Evolutionary conservation across 2,888 invertebrate species (phyloP).

Genomic region (Microctonus hyperodae): DNA sequence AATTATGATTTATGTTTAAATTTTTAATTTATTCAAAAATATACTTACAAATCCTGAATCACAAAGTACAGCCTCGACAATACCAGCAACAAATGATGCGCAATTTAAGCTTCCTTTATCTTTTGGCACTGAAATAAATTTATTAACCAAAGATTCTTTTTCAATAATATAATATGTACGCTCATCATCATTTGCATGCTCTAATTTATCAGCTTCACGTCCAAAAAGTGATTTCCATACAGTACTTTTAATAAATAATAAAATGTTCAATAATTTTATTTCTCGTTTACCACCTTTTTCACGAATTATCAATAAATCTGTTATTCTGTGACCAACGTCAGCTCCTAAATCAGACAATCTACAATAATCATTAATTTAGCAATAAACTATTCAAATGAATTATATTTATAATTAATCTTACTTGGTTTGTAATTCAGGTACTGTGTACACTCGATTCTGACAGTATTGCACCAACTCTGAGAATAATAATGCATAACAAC

Average conservation of each 20-base stretch:
- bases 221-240: slow-evolving; percentile 99
- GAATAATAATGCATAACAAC: slow-evolving; percentile 93
- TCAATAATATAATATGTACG: slow-evolving; percentile 98
- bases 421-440: slow-evolving; percentile 95
- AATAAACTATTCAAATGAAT: background rate
- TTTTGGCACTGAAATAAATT: slow-evolving; percentile 96
- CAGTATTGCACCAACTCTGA: slow-evolving; percentile 99
- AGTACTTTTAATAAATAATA: slow-evolving; percentile 94
- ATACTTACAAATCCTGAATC: slow-evolving; percentile 94
- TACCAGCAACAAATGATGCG: slow-evolving; percentile 98
- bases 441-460: slow-evolving; percentile 93
- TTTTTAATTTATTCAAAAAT: background rate
- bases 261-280: slow-evolving; percentile 91
- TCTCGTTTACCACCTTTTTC: slow-evolving; percentile 95
- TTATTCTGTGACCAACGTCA: slow-evolving; percentile 91
- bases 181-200: slow-evolving; percentile 98
- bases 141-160: slow-evolving; percentile 96
- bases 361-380: slow-evolving; percentile 39
- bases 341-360: slow-evolving; percentile 94
- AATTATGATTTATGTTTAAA: background rate
- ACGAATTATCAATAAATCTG: slow-evolving; percentile 92
- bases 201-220: slow-evolving; percentile 97
- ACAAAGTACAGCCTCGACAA: slow-evolving; percentile 94
- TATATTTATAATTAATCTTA: slow-evolving; percentile 63
- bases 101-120: slow-evolving; percentile 98